A percentile compares a stretch with the other conserved stretches of the same genome.
These are phyloP conservation scores for Melanostigma gelatinosum DNA, from an alignment of 2,113 vertebrate genomes.

Conservation along the genomic window DNA sequence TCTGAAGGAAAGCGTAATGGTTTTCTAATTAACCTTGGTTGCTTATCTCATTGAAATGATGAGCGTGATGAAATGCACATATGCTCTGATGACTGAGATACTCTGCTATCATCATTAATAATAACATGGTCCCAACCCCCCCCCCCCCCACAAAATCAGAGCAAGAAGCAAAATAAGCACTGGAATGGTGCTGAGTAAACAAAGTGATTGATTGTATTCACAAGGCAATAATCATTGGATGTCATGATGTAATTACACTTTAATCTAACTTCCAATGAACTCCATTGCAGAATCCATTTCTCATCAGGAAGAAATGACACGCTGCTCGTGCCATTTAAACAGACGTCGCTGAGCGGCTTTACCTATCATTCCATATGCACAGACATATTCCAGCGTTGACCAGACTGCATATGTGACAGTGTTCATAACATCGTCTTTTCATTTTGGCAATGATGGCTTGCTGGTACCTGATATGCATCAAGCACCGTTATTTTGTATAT, in stretches of 20 bases:
- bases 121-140: slow-evolving; percentile 31
- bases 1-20: slow-evolving; percentile 13
- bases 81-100: slow-evolving; percentile 18
- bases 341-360: neutral
- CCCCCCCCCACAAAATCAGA: slow-evolving; percentile 26
- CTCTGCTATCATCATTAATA: slow-evolving; percentile 29
- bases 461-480: neutral
- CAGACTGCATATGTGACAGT: neutral
- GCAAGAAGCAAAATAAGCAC: slow-evolving; percentile 19
- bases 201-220: slow-evolving; percentile 50
- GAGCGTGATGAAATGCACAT: slow-evolving; percentile 18
- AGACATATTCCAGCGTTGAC: neutral
- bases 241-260: slow-evolving; percentile 53
- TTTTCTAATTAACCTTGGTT: slow-evolving; percentile 40
- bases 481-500: neutral
- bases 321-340: neutral
- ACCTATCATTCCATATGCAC: neutral
- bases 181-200: slow-evolving; percentile 46
- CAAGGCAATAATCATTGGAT: slow-evolving; percentile 48
- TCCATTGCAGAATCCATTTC: slow-evolving; percentile 46
- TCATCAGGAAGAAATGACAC: slow-evolving; percentile 44
- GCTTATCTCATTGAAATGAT: slow-evolving; percentile 38
- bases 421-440: neutral
- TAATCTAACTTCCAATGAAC: slow-evolving; percentile 58
- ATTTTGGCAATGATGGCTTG: neutral